Conservation (phyloP, 2,113 vertebrate genomes). For the Poeciliopsis retropinna region DNA sequence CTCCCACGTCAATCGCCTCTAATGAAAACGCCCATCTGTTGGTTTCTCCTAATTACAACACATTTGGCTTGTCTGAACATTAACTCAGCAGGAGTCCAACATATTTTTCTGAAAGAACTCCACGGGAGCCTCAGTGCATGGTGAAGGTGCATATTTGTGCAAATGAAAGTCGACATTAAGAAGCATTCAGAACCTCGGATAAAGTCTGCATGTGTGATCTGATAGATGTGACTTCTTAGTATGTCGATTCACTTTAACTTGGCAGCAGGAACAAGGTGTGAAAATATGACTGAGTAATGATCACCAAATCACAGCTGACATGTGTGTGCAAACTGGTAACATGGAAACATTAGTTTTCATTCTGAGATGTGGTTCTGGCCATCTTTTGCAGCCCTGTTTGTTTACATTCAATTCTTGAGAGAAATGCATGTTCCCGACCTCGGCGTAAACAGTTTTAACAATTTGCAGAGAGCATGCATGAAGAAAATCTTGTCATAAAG, state of each 20-base stretch:
- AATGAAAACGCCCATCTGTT: conserved; percentile 66
- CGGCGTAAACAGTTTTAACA: too few relatives aligned
- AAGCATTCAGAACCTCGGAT: background rate
- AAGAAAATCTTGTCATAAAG: too few relatives aligned
- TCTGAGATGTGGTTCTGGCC: background rate
- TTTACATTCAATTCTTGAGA: background rate
- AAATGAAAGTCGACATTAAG: background rate
- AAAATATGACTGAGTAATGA: background rate
- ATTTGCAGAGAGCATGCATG: too few relatives aligned
- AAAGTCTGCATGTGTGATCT: background rate
- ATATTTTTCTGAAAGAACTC: conserved; percentile 45
- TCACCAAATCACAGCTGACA: background rate
- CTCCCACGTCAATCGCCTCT: conserved; percentile 25
- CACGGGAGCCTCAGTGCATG: conserved; percentile 26
- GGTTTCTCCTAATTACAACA: conserved; percentile 61
- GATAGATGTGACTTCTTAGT: conserved; percentile 5
- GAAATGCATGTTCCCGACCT: too few relatives aligned
- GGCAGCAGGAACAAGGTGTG: background rate
- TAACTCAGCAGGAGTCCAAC: conserved; percentile 51
- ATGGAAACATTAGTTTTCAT: background rate
- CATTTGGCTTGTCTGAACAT: conserved; percentile 61
- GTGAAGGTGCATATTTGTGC: conserved; percentile 13
- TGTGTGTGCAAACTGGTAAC: background rate
- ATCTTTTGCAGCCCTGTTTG: background rate
- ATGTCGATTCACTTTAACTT: conserved; percentile 8